phyloP scores from a whole-genome alignment of 2,888 invertebrate species.

The Cyclophora punctaria region DNA sequence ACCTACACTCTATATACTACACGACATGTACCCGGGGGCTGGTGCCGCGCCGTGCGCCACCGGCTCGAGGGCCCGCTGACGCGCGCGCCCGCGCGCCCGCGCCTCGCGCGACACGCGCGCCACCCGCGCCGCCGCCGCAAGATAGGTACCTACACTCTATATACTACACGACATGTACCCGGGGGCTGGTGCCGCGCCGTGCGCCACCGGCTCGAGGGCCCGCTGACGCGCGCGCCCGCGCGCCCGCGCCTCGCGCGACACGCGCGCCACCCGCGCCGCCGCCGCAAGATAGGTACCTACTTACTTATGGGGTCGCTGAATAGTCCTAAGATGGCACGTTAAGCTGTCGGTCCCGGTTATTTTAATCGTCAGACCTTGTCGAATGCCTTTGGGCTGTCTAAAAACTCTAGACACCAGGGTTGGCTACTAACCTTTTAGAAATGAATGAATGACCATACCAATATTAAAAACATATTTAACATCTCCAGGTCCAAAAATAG shows the following conservation, averaged over 20 bases:
- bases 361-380: too few relatives aligned
- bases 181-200: slow-evolving; percentile 96
- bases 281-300: background rate
- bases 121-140: slow-evolving; percentile 9
- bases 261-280: slow-evolving; percentile 12
- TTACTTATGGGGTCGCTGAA: too few relatives aligned
- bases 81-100: slow-evolving; percentile 33
- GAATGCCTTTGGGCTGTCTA: too few relatives aligned
- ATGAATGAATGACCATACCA: too few relatives aligned
- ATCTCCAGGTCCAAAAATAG: slow-evolving; percentile 34
- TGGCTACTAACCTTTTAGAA: too few relatives aligned
- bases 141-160: background rate
- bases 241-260: slow-evolving; percentile 26
- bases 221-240: slow-evolving; percentile 66
- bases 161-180: slow-evolving; percentile 95
- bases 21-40: slow-evolving; percentile 98
- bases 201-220: slow-evolving; percentile 92
- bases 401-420: too few relatives aligned
- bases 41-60: slow-evolving; percentile 96
- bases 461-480: background rate
- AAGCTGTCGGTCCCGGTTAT: too few relatives aligned
- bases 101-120: slow-evolving; percentile 22
- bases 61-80: slow-evolving; percentile 88
- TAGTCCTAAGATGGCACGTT: too few relatives aligned
- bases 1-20: slow-evolving; percentile 66